Conservation (phyloP, 2,888 invertebrate genomes). For the Formica aserva region DNA sequence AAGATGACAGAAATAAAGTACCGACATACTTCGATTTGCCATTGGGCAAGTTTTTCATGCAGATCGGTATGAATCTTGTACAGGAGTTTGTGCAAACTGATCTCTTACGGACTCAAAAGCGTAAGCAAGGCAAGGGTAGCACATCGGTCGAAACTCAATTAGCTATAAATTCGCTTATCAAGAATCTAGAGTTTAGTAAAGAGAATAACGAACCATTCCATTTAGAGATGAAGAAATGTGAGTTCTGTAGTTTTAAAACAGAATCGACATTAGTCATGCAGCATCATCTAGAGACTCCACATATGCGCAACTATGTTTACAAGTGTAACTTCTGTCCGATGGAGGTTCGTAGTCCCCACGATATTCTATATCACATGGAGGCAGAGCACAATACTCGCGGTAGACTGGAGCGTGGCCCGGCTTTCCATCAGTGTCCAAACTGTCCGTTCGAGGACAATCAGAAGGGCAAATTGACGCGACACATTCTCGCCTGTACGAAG, state of each 20-base stretch:
- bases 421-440: constrained; percentile 96
- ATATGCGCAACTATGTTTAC: constrained; percentile 95
- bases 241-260: constrained; percentile 95
- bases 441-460: constrained; percentile 98
- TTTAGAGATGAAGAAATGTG: constrained; percentile 93
- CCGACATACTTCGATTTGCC: constrained; percentile 94
- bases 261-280: constrained; percentile 94
- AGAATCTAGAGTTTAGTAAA: constrained; percentile 94
- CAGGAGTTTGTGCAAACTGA: constrained; percentile 98
- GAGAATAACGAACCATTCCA: constrained; percentile 93
- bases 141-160: constrained; percentile 90
- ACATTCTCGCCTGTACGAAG: constrained; percentile 94
- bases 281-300: constrained; percentile 95
- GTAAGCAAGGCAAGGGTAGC: constrained; percentile 91
- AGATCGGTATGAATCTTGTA: constrained; percentile 95
- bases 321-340: constrained; percentile 94
- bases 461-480: constrained; percentile 95
- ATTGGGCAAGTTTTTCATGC: constrained; percentile 95
- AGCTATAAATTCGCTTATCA: constrained; percentile 93
- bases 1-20: constrained; percentile 86
- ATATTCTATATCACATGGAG: constrained; percentile 97
- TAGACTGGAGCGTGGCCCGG: constrained; percentile 93
- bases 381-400: constrained; percentile 94
- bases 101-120: constrained; percentile 93
- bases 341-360: constrained; percentile 94